A percentile compares a stretch with the other conserved stretches of the same genome.
These are phyloP conservation scores for Amblyteles armatorius DNA, from an alignment of 2,888 invertebrate genomes.

Conservation along the genomic window DNA sequence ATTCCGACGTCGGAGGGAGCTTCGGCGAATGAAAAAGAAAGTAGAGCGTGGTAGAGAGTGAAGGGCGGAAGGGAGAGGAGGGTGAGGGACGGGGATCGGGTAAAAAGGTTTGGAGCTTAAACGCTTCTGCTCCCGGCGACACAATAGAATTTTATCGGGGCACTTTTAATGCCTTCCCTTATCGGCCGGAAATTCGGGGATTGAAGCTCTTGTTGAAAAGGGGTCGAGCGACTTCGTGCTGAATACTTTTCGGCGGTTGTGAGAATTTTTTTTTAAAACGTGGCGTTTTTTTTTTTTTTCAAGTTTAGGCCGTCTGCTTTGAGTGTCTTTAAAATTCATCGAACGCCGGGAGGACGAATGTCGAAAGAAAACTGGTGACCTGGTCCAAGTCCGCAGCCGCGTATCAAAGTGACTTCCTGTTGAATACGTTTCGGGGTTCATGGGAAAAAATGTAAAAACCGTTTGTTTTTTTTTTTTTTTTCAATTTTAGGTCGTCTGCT, in stretches of 20 bases:
- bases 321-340: too few relatives aligned
- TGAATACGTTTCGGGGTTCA: too few relatives aligned
- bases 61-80: slow-evolving; percentile 50
- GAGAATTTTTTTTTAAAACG: too few relatives aligned
- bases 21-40: slow-evolving; percentile 56
- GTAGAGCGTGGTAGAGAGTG: slow-evolving; percentile 59
- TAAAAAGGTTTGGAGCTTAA: slow-evolving; percentile 64
- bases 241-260: too few relatives aligned
- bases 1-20: slow-evolving; percentile 52
- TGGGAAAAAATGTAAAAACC: too few relatives aligned
- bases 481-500: too few relatives aligned
- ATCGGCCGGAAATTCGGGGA: slow-evolving; percentile 49
- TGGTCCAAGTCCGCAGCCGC: too few relatives aligned
- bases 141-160: slow-evolving; percentile 71
- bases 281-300: too few relatives aligned
- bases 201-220: slow-evolving; percentile 28
- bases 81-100: slow-evolving; percentile 61
- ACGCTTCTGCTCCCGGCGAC: slow-evolving; percentile 72
- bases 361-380: slow-evolving; percentile 34
- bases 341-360: background rate
- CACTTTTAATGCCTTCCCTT: slow-evolving; percentile 46
- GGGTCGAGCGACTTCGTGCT: background rate
- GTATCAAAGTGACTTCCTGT: too few relatives aligned
- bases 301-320: too few relatives aligned
- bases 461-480: too few relatives aligned